phyloP scores from a whole-genome alignment of 2,797 vertebrate genomes.

The Pipistrellus pipistrellus region DNA sequence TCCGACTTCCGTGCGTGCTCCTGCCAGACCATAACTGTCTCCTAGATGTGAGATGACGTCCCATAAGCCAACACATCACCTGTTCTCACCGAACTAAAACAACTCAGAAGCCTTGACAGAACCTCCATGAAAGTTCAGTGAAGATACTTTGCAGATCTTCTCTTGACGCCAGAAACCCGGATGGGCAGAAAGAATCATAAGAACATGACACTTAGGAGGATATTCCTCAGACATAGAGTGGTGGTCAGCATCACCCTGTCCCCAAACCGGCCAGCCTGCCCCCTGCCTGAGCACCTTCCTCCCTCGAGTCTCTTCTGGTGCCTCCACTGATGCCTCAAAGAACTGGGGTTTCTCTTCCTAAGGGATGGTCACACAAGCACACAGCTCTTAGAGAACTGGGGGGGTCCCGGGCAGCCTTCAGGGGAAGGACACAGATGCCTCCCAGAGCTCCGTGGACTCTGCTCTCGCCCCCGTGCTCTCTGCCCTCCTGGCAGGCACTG shows the following conservation, averaged over 20 bases:
- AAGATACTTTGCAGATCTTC: slow-evolving; percentile 21
- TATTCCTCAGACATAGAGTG: neutral
- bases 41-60: neutral
- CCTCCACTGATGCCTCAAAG: slow-evolving; percentile 1
- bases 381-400: slow-evolving; percentile 15
- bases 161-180: slow-evolving; percentile 59
- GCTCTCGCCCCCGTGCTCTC: slow-evolving; percentile 52
- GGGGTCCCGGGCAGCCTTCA: slow-evolving; percentile 35
- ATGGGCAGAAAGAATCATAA: slow-evolving; percentile 1
- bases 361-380: slow-evolving; percentile 15
- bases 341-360: slow-evolving; percentile 19
- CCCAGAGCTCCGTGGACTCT: neutral
- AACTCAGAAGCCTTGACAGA: neutral
- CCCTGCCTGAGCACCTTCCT: neutral
- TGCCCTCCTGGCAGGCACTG: slow-evolving; percentile 55
- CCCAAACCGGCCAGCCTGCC: neutral
- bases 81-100: slow-evolving; percentile 51
- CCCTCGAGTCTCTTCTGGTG: neutral
- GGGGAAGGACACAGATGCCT: slow-evolving; percentile 39
- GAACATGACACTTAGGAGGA: neutral
- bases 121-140: slow-evolving; percentile 12
- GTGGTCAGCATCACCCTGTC: neutral
- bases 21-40: slow-evolving; percentile 2
- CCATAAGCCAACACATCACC: neutral
- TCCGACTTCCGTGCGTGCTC: neutral